phyloP scores from a whole-genome alignment of 2,888 invertebrate species.

The Diploptera punctata region DNA sequence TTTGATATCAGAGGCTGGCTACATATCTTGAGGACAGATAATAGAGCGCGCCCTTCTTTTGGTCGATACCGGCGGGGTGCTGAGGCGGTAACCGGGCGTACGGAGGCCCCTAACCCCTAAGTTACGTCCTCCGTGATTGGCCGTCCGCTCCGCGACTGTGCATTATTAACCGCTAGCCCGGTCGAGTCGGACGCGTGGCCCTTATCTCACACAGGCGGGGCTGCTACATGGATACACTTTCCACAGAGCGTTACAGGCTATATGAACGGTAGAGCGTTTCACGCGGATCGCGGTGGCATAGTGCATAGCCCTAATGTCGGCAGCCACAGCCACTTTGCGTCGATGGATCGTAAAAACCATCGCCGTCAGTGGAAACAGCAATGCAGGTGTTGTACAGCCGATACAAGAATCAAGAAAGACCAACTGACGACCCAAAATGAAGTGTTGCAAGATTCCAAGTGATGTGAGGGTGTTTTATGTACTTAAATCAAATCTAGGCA shows the following conservation, averaged over 20 bases:
- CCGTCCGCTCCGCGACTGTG: conserved; percentile 39
- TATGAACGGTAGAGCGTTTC: too few relatives aligned
- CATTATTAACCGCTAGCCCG: conserved; percentile 44
- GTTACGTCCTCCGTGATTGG: conserved; percentile 40
- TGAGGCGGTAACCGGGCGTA: conserved; percentile 29
- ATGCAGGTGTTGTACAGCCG: too few relatives aligned
- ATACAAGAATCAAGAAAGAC: neutral
- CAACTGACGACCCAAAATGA: conserved; percentile 17
- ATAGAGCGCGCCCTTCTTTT: conserved; percentile 34
- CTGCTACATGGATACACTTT: too few relatives aligned
- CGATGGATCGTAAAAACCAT: too few relatives aligned
- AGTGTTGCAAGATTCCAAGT: neutral
- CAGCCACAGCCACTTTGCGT: too few relatives aligned
- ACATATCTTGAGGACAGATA: conserved; percentile 15
- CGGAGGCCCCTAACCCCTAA: conserved; percentile 37
- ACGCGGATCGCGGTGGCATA: too few relatives aligned
- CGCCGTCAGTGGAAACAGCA: too few relatives aligned
- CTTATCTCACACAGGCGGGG: too few relatives aligned
- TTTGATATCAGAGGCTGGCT: neutral
- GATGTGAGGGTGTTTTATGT: conserved; percentile 5
- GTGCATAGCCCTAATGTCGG: too few relatives aligned
- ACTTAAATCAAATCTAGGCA: neutral
- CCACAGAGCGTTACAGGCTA: too few relatives aligned
- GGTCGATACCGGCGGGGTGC: conserved; percentile 43
- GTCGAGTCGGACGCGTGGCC: conserved; percentile 12